These are phyloP conservation scores for Rhyzopertha dominica DNA, from an alignment of 1,140 invertebrate genomes.

Conservation along the genomic window DNA sequence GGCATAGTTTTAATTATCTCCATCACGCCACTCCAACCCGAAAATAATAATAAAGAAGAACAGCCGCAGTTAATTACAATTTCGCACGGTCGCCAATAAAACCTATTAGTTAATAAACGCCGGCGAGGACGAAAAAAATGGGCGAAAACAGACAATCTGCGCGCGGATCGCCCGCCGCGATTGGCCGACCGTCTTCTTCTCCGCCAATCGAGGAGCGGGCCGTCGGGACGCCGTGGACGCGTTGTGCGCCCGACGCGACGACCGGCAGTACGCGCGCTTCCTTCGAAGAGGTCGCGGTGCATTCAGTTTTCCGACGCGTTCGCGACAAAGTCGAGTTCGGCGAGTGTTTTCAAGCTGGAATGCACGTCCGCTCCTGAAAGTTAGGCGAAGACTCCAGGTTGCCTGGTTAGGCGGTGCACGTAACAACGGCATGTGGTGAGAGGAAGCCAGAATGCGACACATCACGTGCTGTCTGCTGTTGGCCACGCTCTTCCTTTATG, in stretches of 20 bases:
- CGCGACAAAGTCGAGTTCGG: too few species aligned
- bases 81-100: too few species aligned
- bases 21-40: too few species aligned
- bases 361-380: too few species aligned
- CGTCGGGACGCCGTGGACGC: conserved; percentile 16
- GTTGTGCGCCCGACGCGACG: conserved; percentile 17
- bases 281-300: not conserved
- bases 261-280: conserved; percentile 20
- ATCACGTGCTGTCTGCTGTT: conserved; percentile 27
- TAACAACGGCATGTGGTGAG: conserved; percentile 1
- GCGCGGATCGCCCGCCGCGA: conserved; percentile 23
- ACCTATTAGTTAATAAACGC: conserved; percentile 17
- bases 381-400: too few species aligned
- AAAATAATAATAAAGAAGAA: too few species aligned
- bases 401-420: not conserved
- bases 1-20: too few species aligned
- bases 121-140: conserved; percentile 8
- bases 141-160: conserved; percentile 23
- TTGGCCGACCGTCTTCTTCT: conserved; percentile 23
- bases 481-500: conserved; percentile 25
- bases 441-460: conserved; percentile 20
- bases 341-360: too few species aligned
- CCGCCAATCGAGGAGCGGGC: conserved; percentile 25
- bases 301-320: conserved; percentile 1
- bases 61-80: too few species aligned